Conservation (phyloP, 2,797 vertebrate genomes). For the Discoglossus pictus region DNA sequence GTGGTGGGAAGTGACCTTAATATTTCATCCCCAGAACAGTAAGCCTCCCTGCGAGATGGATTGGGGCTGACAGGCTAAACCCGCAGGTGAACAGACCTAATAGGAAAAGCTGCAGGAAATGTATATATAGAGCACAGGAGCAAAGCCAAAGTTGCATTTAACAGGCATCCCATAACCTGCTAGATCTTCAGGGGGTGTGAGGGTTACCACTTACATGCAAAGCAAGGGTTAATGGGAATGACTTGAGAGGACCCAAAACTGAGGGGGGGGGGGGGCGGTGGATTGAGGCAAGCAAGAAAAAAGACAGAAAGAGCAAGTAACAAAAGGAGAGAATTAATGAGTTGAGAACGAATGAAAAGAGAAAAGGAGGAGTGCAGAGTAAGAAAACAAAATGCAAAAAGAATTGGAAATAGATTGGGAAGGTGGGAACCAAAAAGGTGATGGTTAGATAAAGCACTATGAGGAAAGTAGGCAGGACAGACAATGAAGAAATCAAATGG, state of each 20-base stretch:
- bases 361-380: background rate
- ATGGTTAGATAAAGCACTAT: too few relatives aligned
- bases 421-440: too few relatives aligned
- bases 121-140: background rate
- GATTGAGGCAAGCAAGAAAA: too few relatives aligned
- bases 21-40: slow-evolving; percentile 19
- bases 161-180: background rate
- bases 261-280: too few relatives aligned
- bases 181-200: background rate
- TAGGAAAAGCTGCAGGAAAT: slow-evolving; percentile 14
- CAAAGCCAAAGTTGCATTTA: slow-evolving; percentile 1
- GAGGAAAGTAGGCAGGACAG: too few relatives aligned
- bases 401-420: too few relatives aligned
- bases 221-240: background rate
- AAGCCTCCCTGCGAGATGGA: slow-evolving; percentile 19
- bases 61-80: slow-evolving; percentile 15
- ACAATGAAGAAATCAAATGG: too few relatives aligned
- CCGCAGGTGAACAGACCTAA: slow-evolving; percentile 18
- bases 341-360: background rate
- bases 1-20: slow-evolving; percentile 36
- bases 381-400: too few relatives aligned
- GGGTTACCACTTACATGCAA: slow-evolving; percentile 7
- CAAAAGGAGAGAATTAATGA: too few relatives aligned
- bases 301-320: too few relatives aligned
- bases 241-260: too few relatives aligned